Evolutionary conservation across 2,888 invertebrate species (phyloP).

Genomic region (Drosophila affinis): DNA sequence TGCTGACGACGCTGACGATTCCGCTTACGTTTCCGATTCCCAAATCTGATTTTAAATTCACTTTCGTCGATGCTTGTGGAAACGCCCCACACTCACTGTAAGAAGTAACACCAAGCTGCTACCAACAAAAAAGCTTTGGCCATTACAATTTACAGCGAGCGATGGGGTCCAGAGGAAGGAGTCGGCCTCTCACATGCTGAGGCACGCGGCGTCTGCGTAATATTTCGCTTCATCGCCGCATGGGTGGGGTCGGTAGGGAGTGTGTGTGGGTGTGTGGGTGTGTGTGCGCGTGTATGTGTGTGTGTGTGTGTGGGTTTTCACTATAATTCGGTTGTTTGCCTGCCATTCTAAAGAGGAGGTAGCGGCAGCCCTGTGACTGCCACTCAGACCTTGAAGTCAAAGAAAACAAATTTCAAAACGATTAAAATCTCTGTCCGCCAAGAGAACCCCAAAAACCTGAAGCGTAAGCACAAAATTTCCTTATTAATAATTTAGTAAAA

Average conservation of each 20-base stretch:
- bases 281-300: background rate
- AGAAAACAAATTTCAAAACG: conserved; percentile 38
- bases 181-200: conserved; percentile 22
- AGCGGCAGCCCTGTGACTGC: background rate
- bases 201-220: conserved; percentile 46
- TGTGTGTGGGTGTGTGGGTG: conserved; percentile 1
- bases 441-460: conserved; percentile 20
- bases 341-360: too few relatives aligned
- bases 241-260: too few relatives aligned
- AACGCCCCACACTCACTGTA: conserved; percentile 92
- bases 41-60: conserved; percentile 27
- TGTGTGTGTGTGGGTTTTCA: background rate
- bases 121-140: conserved; percentile 89
- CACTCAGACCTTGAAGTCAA: conserved; percentile 17
- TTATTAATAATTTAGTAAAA: conserved; percentile 62
- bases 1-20: conserved; percentile 15
- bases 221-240: conserved; percentile 10
- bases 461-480: conserved; percentile 57
- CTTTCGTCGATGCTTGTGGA: conserved; percentile 20
- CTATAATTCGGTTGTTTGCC: background rate
- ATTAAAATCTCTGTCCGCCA: conserved; percentile 53
- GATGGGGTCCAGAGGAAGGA: conserved; percentile 58
- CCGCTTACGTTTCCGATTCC: conserved; percentile 25
- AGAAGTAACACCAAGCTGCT: conserved; percentile 97
- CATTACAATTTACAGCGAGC: conserved; percentile 95